Base-by-base conservation (phyloP, 2,113 vertebrate genomes). In the Suricata suricatta region DNA sequence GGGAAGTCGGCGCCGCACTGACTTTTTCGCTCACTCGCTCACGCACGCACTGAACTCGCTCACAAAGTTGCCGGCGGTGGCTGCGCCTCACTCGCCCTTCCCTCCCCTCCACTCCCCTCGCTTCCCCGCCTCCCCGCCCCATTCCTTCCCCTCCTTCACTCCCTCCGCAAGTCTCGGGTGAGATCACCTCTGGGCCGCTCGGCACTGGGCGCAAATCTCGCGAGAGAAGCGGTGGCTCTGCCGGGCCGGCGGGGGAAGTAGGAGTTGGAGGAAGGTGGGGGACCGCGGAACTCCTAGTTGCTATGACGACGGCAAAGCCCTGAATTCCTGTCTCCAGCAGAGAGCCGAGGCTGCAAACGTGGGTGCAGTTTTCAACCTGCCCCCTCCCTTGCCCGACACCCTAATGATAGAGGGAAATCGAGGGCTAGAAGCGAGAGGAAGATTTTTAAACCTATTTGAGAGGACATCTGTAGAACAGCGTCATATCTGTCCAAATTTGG, bases 21-120 rank as follows among this genome's bases (percentile, higher is more conserved):
- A 97, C 97, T 97, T 96, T 63, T 91, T 77, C 35, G 93, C 85
- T 97, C 94, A 96, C 97, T 95, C 35, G 96, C 97, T 96, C 96
- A 69, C 72, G 86, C 97, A 81, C 88, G 92, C 90, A 93, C 98
- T 93, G 93, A 98, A 99, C 98, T 98, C 98, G 98, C 97, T 97
- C 98, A 98, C 98, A 98, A 99, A 99, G 98, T 99, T 99, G 98
- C 96, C 80, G 97, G 93, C 90, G 86, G 93, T 76, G 95, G 96
- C 72, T 72, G 95, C 91, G 93, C 95, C 11, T 79, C 92, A 1
- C 95, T 96, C 92, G 97, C 97, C 92, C 96, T 87, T 81, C 91
- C 71, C 57, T 76, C 74, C 96, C 80, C 41, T 44, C 23, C 54
- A 19, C 7, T 29, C 12, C 72, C 64, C 50, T 12, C 77, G 5